Base-by-base conservation (phyloP, 2,888 invertebrate genomes). In the Polymixis flavicincta region DNA sequence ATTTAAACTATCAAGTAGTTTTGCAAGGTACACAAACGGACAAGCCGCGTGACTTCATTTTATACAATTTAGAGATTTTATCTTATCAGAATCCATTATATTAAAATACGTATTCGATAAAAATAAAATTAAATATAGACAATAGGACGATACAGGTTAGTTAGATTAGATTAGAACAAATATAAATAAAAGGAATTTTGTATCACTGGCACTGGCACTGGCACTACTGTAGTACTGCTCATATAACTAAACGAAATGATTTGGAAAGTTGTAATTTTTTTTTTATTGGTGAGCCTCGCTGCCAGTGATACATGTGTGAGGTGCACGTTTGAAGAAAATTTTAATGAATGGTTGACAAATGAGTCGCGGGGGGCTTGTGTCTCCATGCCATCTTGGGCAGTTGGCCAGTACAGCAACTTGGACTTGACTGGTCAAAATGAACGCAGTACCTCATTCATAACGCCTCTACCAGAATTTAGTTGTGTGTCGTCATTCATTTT, bases 301-400 rank as follows among this genome's bases (percentile, higher is more conserved):
- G 60, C 75, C 32, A 78, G 90, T 79, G 88, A 92, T 13, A 79
- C 84, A 14, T 94, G 94, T 81, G 87, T 90, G 17, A 86, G 83
- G 60, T 61, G 76, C 28, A 69, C 89, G 37, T 93, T 93, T 67
- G 92, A 91, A 74, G 86, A 90, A 22, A 84, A 85, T 9, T 90
- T 87, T 37, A 80, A 90, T 3, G 83, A 83, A 19, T 77, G 85
- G 11, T 94, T 94, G 65, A 78, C 73, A n/a, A 86, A 88, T 70
- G 71, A 85, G 5, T 57, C 85, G 32, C 82, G 85, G 11, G 32
- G 22, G 2, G 0, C 1, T 37, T 94, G 92, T 74, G 9, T 5
- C 1, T 60, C 6, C 0, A 66, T 72, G 52, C 66, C 66, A 0
- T 66, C 74, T 50, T 92, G 92, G 93, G 70, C 80, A 5, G 57